Conservation (phyloP, 53 echinoderm and acorn worm species). For the Mesocentrotus franciscanus region DNA sequence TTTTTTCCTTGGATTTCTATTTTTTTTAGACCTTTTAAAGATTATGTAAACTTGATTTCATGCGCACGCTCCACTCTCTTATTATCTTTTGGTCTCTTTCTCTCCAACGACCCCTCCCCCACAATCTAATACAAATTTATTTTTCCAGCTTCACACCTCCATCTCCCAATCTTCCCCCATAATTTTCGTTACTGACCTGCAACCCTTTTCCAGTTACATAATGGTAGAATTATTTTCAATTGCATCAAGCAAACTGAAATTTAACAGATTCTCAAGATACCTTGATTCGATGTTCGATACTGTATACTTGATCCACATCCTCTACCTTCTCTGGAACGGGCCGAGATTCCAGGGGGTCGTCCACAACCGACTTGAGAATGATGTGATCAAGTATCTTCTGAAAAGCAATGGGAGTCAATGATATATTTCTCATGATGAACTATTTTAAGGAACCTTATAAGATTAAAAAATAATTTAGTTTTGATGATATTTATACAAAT, state of each 20-base stretch:
- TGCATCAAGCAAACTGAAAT: too few relatives aligned
- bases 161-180: background rate
- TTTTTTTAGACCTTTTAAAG: too few relatives aligned
- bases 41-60: too few relatives aligned
- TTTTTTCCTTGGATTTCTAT: too few relatives aligned
- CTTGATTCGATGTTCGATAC: background rate
- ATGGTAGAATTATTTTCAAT: too few relatives aligned
- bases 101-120: too few relatives aligned
- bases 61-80: background rate
- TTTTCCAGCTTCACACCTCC: too few relatives aligned
- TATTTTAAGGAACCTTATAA: too few relatives aligned
- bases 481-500: too few relatives aligned
- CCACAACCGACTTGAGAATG: background rate
- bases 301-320: background rate
- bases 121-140: too few relatives aligned
- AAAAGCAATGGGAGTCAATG: background rate
- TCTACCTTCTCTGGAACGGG: background rate
- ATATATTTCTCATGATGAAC: background rate
- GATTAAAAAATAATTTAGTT: too few relatives aligned
- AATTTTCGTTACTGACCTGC: background rate
- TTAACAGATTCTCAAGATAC: background rate
- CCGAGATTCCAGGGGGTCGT: background rate
- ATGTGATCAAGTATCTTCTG: slow-evolving; percentile 13
- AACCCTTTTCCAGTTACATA: too few relatives aligned
- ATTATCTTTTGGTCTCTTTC: background rate